Base-by-base conservation (phyloP, 2,113 vertebrate species). In the Scartelaos histophorus region DNA sequence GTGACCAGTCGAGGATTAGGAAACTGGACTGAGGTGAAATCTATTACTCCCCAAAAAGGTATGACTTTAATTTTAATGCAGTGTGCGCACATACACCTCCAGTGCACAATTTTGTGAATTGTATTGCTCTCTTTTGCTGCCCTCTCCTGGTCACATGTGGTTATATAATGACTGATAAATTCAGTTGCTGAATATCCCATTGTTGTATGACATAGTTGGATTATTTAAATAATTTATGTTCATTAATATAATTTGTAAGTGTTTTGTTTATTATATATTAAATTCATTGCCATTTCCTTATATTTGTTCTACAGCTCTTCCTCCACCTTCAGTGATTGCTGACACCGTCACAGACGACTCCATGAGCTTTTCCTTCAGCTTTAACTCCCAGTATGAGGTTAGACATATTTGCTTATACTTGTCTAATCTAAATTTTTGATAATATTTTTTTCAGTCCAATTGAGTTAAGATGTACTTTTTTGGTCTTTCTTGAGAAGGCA, bases 1-100 rank as follows among this genome's bases (percentile, higher is more conserved):
- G 96, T 98, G 57, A 99, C 97, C 49, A 95, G 96, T 83, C 94
- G 95, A 75, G 97, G 97, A 3, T 92, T 96, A 15, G 97, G 97
- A 35, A 98, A 97, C 47, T 99, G 97, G 97, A 95, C 95, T 0
- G 95, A 96, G 64, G 79, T 94, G 24, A 99, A 97, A 88, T 94
- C 95, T 80, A 95, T 99, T 58, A 95, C 91, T 71, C 97, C 96
- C 3, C 46, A 91, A 22, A 96, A 94, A 95, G 97, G 95, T 93
- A 91, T 89, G 84, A 2, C 9, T 38, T 7, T 6, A 0, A 38
- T 1, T 24, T 19, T 21, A 17, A 1, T 66, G 13, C 2, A 58
- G 56, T 4, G 29, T 29, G 29, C 0, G 15, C 21, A 24, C 21
- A 35, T 6, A 61, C 19, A 35, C 6, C 34, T 9, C 15, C 24